Percentiles rank a stretch among this genome's conserved stretches.
Evolutionary conservation across 1,140 invertebrate genomes (phyloP).

Genomic region (Delia radicum): DNA sequence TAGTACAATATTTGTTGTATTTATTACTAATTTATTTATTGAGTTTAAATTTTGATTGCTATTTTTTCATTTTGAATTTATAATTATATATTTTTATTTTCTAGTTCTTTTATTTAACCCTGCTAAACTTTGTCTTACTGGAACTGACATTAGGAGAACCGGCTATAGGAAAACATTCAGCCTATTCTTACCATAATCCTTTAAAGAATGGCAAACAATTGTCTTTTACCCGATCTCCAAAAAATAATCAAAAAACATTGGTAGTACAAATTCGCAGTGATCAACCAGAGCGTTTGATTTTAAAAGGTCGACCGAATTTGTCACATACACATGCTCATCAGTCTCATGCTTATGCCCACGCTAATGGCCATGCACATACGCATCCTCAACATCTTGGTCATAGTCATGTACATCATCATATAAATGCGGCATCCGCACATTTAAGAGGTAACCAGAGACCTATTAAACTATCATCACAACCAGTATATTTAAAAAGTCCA

Average conservation of each 20-base stretch:
- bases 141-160: constrained; percentile 38
- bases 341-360: neutral
- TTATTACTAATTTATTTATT: too few species aligned
- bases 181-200: constrained; percentile 42
- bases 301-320: constrained; percentile 42
- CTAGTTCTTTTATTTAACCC: constrained; percentile 34
- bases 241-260: constrained; percentile 42
- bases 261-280: constrained; percentile 53
- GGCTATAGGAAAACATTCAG: constrained; percentile 34
- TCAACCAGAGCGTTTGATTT: constrained; percentile 45
- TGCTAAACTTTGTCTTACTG: constrained; percentile 31
- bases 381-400: constrained; percentile 10
- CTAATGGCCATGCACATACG: neutral
- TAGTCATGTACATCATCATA: constrained; percentile 34
- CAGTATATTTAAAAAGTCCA: constrained; percentile 40
- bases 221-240: constrained; percentile 11
- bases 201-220: constrained; percentile 42
- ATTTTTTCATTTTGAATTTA: neutral
- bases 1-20: too few species aligned
- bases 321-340: constrained; percentile 5
- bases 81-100: neutral
- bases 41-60: too few species aligned
- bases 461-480: constrained; percentile 36
- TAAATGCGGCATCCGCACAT: constrained; percentile 19
- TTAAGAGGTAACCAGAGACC: constrained; percentile 31